These are phyloP conservation scores for Drosophila bunnanda DNA, from an alignment of 2,888 invertebrate genomes.

Conservation along the genomic window DNA sequence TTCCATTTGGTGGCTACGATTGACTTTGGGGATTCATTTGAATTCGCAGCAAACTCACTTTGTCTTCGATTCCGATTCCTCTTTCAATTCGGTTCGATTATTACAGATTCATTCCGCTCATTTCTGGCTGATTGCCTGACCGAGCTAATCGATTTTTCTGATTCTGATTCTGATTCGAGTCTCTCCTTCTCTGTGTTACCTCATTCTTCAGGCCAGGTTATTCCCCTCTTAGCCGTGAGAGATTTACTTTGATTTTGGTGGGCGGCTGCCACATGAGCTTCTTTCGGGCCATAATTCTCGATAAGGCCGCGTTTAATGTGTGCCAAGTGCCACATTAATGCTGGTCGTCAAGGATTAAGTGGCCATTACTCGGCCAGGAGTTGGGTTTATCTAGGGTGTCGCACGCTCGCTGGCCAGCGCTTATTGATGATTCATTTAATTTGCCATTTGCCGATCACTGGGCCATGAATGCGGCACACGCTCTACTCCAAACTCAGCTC, in stretches of 20 bases:
- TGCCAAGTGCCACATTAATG: constrained; percentile 77
- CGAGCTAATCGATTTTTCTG: constrained; percentile 43
- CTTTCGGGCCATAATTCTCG: constrained; percentile 38
- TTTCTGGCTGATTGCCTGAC: constrained; percentile 36
- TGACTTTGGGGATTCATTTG: constrained; percentile 32
- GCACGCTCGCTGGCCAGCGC: background rate
- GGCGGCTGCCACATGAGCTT: constrained; percentile 11
- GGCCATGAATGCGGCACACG: constrained; percentile 69
- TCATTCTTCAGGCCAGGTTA: constrained; percentile 18
- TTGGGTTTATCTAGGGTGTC: constrained; percentile 32
- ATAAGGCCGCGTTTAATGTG: constrained; percentile 56
- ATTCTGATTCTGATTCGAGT: constrained; percentile 7
- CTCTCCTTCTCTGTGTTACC: background rate
- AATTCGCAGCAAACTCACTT: constrained; percentile 36
- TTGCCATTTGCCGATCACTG: constrained; percentile 62
- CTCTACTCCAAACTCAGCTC: constrained; percentile 43
- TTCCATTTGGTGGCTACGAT: constrained; percentile 36
- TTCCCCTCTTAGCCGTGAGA: constrained; percentile 9
- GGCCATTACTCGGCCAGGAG: constrained; percentile 57
- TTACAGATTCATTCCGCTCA: constrained; percentile 46
- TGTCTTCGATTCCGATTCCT: constrained; percentile 20
- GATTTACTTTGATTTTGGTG: constrained; percentile 8
- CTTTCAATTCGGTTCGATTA: constrained; percentile 40
- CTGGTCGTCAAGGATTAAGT: constrained; percentile 63
- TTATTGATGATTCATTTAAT: constrained; percentile 64